Base-by-base conservation (phyloP, 2,888 invertebrate species). In the Morpho helenor region DNA sequence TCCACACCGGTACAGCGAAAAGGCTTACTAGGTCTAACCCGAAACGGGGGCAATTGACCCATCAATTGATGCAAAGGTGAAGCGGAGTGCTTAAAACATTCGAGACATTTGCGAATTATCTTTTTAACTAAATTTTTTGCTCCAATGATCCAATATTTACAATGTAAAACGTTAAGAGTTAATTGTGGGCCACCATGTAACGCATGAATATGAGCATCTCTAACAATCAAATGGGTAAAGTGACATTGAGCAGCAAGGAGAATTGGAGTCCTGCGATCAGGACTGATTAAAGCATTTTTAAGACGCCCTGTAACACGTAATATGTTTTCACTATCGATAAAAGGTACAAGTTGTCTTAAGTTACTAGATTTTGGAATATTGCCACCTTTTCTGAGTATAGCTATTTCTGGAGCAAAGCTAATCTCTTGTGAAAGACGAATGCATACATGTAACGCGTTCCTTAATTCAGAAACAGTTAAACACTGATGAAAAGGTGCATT, bases 1-100 rank as follows among this genome's bases (percentile, higher is more conserved):
- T 69, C 66, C 0, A 69, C 62, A 0, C 67, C 69, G 39, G 54
- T 62, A 2, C 50, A 49, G 7, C 39, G 7, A 49, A 68, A 67
- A 22, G 67, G 52, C 10, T 61, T 43, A 16, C 47, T 31, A 31
- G 58, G 56, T 7, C 16, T 66, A 0, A 65, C 61, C 45, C 65
- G 49, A 7, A 50, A 57, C 7, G 56, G 40, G 7, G 69, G 66
- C 2, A 70, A 52, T 9, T 64, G 54, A 8, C 64, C 66, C 68
- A 69, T 71, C 1, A 66, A 44, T 43, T 55, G 66, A 6, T 56
- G 22, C 51, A 56, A 10, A 42, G 58, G 4, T 16, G 41, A 9
- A 49, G 58, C n/a, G 16, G 52, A 8, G 49, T 57, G 56, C 22
- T 64, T 56, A 7, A 58, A 8, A 50, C 67, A 69, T 7, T 40